Evolutionary conservation across 2,888 invertebrate genomes (phyloP), one percentile per base, ranked within the genome.

Genomic region (Drosophila affinis): DNA sequence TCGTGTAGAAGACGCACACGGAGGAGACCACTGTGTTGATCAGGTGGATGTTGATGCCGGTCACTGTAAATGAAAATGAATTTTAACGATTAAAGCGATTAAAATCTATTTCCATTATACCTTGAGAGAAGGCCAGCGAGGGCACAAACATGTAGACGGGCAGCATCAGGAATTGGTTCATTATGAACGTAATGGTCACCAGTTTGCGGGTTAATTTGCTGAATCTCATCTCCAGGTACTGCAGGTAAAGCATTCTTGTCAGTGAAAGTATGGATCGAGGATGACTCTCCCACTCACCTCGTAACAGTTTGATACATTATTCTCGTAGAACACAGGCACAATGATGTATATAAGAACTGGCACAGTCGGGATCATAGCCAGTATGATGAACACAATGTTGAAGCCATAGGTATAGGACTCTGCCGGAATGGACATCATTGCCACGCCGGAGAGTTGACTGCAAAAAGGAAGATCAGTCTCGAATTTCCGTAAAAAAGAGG

Each of bases 1-100:
- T 93, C 0, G 94, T 90, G 51, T 90, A 94, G 84, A 94, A 93
- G 18, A 93, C 93, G 79, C 94, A 94, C n/a, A 94, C 92, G 14
- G 92, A 83, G 29, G 93, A 93, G 4, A 94, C 93, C 2, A 93
- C 90, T 0, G 92, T 81, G 61, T 94, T 93, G 34, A 94, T 93
- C 0, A 93, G 84, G 90, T 94, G 94, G 17, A 94, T 91, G 72
- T 93, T 93, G 14, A 94, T 87, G 1, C 94, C 94, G 12, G 94
- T 94, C 12, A 94, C 94, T 94, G 89, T 47, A 91, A 91, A 47
- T 47, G 17, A n/a, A 64, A 67, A 48, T 63, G 9, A 62, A 63
- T 57, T 58, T 72, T 39, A 49, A 12, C 18, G 14, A 17, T 21
- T 21, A 18, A 18, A 5, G 10, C 44, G 39, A 54, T 68, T 68